Percentiles rank a stretch among this genome's conserved stretches.
Evolutionary conservation across 2,113 vertebrate genomes (phyloP).

Genomic region (Dolichotis patagonum): DNA sequence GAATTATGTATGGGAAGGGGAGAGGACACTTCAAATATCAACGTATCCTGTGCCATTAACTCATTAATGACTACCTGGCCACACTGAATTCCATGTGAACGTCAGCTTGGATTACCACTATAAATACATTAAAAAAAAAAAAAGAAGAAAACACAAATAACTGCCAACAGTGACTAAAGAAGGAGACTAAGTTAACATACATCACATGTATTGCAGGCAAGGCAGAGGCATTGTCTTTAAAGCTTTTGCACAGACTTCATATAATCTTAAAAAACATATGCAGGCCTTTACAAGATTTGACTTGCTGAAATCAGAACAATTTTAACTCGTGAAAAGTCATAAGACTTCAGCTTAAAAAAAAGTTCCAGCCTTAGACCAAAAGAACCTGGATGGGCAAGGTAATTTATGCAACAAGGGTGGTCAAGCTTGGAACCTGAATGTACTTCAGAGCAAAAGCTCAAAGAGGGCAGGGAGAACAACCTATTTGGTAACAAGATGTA

Average conservation of each 20-base stretch:
- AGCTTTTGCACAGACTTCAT: slow-evolving; percentile 99
- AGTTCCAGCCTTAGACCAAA: slow-evolving; percentile 91
- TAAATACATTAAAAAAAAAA: slow-evolving; percentile 86
- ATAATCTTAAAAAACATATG: slow-evolving; percentile 95
- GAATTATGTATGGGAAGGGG: slow-evolving; percentile 68
- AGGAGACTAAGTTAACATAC: slow-evolving; percentile 90
- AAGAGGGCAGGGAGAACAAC: slow-evolving; percentile 92
- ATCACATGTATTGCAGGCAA: slow-evolving; percentile 97
- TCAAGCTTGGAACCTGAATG: slow-evolving; percentile 91
- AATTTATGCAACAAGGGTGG: slow-evolving; percentile 90
- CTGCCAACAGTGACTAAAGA: slow-evolving; percentile 87
- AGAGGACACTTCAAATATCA: slow-evolving; percentile 84
- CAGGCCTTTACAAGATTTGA: slow-evolving; percentile 95
- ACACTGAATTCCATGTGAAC: slow-evolving; percentile 83
- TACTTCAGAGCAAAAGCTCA: slow-evolving; percentile 92
- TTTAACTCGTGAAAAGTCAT: slow-evolving; percentile 90
- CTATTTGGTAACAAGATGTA: slow-evolving; percentile 99
- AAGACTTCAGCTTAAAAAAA: slow-evolving; percentile 87
- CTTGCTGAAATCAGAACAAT: slow-evolving; percentile 90
- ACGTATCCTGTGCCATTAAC: slow-evolving; percentile 81
- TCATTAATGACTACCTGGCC: slow-evolving; percentile 85
- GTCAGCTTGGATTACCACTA: slow-evolving; percentile 87
- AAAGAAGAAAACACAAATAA: slow-evolving; percentile 86
- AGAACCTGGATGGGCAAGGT: slow-evolving; percentile 89
- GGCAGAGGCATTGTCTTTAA: slow-evolving; percentile 99